Evolutionary conservation across 2,888 invertebrate species (phyloP).

Genomic region (Brenthis daphne): DNA sequence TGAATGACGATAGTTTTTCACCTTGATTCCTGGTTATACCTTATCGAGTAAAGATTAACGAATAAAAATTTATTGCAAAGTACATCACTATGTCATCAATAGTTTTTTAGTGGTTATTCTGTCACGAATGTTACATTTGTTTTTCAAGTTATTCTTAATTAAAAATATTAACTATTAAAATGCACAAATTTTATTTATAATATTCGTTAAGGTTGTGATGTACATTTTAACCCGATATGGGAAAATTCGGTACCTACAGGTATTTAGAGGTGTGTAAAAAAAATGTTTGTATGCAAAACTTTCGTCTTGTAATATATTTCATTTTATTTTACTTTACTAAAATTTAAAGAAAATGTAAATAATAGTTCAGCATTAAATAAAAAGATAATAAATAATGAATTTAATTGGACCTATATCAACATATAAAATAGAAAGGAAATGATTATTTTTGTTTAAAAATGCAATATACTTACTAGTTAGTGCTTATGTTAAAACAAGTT

Average conservation of each 20-base stretch:
- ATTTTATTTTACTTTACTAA: too few relatives aligned
- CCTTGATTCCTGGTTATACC: neutral
- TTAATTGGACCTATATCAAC: too few relatives aligned
- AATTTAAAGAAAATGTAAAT: too few relatives aligned
- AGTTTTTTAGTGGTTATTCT: slow-evolving; percentile 20
- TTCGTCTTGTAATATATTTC: too few relatives aligned
- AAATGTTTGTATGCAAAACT: slow-evolving; percentile 7
- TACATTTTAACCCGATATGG: slow-evolving; percentile 70
- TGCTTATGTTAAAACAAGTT: too few relatives aligned
- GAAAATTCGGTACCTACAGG: slow-evolving; percentile 80
- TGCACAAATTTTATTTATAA: slow-evolving; percentile 28
- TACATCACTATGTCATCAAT: slow-evolving; percentile 27
- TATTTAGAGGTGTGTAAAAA: slow-evolving; percentile 74
- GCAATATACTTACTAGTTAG: too few relatives aligned
- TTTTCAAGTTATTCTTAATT: slow-evolving; percentile 14
- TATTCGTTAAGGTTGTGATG: slow-evolving; percentile 67
- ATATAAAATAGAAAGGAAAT: too few relatives aligned
- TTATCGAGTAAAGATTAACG: neutral
- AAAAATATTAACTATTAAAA: slow-evolving; percentile 26
- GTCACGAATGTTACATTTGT: slow-evolving; percentile 27
- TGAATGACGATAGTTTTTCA: neutral
- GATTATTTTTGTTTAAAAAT: too few relatives aligned
- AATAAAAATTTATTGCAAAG: neutral
- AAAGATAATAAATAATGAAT: too few relatives aligned
- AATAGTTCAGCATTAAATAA: too few relatives aligned